Evolutionary conservation across 2,113 vertebrate species (phyloP), one percentile per base, ranked within the genome.

Genomic region (Malurus melanocephalus): DNA sequence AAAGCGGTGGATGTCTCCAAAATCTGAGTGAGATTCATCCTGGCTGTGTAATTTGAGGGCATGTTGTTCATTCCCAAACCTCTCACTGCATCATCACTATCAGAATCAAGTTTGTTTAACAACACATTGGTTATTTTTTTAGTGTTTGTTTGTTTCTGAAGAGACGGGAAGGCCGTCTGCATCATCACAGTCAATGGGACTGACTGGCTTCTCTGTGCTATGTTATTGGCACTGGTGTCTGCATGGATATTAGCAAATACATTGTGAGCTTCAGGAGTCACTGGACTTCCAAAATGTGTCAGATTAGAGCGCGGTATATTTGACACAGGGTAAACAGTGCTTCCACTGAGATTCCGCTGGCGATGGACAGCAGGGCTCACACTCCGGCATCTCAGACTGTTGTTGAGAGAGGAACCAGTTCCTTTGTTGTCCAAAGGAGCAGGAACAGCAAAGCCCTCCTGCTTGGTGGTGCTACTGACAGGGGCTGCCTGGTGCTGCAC

Each of bases 21-120:
- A 95, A 99, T 98, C 95, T 99, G 99, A 56, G 99, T 99, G 95
- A 99, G 99, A 98, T 99, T 99, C 99, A 99, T 99, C 86, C 99
- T 98, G 86, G 99, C 99, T 28, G 98, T 99, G 93, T 99, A 99
- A 96, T 98, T 98, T 66, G 99, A 98, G 75, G 99, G 98, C 96
- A 99, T 88, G 94, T 98, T 98, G 95, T 98, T 99, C 75, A 99
- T 96, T 92, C 98, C 98, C 94, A 99, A 96, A 86, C 99, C 99
- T 82, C 98, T 98, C 84, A 98, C 93, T 20, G 97, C 96, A 84
- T 98, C 98, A 67, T 99, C 98, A 1, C 97, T 98, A 87, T 99
- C 98, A 52, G 98, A 98, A 77, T 99, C 99, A 46, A 99, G 97
- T 97, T 99, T 99, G 95, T 92, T 99, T 93, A 99, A 97, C 91